Evolutionary conservation across 1,140 invertebrate genomes (phyloP).

Genomic region (Scaptomyza graminum): DNA sequence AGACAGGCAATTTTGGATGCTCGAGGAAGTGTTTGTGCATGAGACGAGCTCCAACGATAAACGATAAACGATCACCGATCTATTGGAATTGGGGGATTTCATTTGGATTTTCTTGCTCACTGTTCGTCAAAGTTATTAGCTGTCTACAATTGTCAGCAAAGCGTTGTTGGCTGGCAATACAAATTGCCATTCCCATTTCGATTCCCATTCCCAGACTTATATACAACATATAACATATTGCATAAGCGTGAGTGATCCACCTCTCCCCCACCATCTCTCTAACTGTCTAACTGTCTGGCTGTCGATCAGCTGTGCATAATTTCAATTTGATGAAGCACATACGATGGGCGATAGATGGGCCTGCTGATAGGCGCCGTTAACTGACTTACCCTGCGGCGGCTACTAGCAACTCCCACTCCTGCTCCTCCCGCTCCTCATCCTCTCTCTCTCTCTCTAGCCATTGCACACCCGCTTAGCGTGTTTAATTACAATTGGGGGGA

Average conservation of each 20-base stretch:
- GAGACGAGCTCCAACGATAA: constrained; percentile 13
- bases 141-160: constrained; percentile 75
- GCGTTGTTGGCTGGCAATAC: not conserved
- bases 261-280: constrained; percentile 18
- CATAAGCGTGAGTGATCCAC: constrained; percentile 59
- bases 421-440: not conserved
- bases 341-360: constrained; percentile 64
- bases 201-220: constrained; percentile 34
- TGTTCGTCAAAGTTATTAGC: constrained; percentile 73
- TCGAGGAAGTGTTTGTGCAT: constrained; percentile 73
- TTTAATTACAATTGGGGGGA: constrained; percentile 56
- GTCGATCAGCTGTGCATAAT: constrained; percentile 75
- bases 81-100: not conserved
- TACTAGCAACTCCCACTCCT: constrained; percentile 42
- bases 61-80: constrained; percentile 22
- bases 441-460: not conserved
- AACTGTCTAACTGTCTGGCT: constrained; percentile 54
- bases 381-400: constrained; percentile 60
- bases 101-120: constrained; percentile 57
- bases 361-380: constrained; percentile 68
- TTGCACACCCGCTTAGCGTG: constrained; percentile 42
- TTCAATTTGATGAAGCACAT: constrained; percentile 79
- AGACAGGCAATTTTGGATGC: constrained; percentile 23
- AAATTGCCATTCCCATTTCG: constrained; percentile 23
- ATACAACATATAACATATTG: constrained; percentile 44